phyloP scores from a whole-genome alignment of 1,140 invertebrate genomes.

The Tribolium madens region DNA sequence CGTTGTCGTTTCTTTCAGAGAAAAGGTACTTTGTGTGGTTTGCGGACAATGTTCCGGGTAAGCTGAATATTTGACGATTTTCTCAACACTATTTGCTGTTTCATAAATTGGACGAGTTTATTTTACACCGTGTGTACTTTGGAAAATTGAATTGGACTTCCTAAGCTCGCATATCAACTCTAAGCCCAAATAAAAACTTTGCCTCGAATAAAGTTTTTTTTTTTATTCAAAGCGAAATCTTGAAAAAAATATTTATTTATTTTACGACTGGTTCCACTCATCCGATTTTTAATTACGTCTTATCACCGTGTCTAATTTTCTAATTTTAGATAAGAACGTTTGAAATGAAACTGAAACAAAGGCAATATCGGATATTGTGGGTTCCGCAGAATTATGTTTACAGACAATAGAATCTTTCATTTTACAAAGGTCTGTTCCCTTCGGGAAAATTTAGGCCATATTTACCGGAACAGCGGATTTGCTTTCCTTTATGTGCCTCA shows the following conservation, averaged over 20 bases:
- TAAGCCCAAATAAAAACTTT: background rate
- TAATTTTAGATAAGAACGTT: conserved; percentile 41
- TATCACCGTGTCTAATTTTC: conserved; percentile 35
- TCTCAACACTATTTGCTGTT: conserved; percentile 27
- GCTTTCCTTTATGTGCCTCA: conserved; percentile 17
- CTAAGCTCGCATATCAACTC: background rate
- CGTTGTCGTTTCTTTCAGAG: conserved; percentile 19
- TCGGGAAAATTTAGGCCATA: conserved; percentile 10
- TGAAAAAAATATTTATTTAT: too few species aligned
- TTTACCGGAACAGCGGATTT: conserved; percentile 14
- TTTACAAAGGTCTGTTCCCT: conserved; percentile 37
- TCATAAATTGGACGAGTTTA: conserved; percentile 24
- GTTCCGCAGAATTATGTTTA: conserved; percentile 29
- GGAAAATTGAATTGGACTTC: conserved; percentile 40
- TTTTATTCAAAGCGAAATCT: background rate
- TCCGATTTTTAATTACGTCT: conserved; percentile 15
- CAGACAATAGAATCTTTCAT: conserved; percentile 43
- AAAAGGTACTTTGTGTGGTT: conserved; percentile 35
- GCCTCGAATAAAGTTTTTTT: conserved; percentile 2
- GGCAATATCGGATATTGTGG: conserved; percentile 15
- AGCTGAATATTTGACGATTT: conserved; percentile 20
- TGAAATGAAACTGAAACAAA: conserved; percentile 15
- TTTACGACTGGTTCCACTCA: too few species aligned
- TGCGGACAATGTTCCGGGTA: conserved; percentile 28
- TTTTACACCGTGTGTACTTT: conserved; percentile 45